These are phyloP conservation scores for Reticulitermes lucifugus DNA, from an alignment of 2,888 invertebrate genomes.

Conservation along the genomic window DNA sequence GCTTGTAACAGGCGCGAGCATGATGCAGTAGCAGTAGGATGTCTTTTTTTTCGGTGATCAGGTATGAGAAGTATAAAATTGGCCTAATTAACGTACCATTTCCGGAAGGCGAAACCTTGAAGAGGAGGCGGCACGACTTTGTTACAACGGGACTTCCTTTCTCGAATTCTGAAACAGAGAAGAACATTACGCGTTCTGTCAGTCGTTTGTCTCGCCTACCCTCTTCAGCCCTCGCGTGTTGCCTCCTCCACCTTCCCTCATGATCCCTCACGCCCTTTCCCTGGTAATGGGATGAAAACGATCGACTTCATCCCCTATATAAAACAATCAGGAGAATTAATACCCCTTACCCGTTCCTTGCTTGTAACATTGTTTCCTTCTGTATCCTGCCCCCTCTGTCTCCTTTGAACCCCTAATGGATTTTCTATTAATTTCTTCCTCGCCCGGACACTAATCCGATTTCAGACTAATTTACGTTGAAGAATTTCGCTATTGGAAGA, in stretches of 20 bases:
- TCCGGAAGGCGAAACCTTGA: too few species aligned
- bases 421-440: slow-evolving; percentile 51
- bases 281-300: slow-evolving; percentile 47
- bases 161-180: too few species aligned
- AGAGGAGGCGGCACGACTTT: too few species aligned
- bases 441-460: slow-evolving; percentile 48
- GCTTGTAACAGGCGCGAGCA: too few species aligned
- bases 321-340: slow-evolving; percentile 52
- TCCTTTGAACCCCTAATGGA: slow-evolving; percentile 44
- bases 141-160: too few species aligned
- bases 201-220: neutral
- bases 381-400: slow-evolving; percentile 12
- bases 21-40: too few species aligned
- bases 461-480: slow-evolving; percentile 48
- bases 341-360: slow-evolving; percentile 44
- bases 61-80: too few species aligned
- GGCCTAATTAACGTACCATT: too few species aligned
- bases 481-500: slow-evolving; percentile 46
- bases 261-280: neutral
- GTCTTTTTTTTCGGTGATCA: too few species aligned
- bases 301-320: slow-evolving; percentile 47
- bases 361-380: slow-evolving; percentile 29
- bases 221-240: neutral
- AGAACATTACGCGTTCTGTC: neutral
- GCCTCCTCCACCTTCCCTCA: neutral